Evolutionary conservation across 2,797 vertebrate genomes (phyloP).

Genomic region (Bufotes viridis): DNA sequence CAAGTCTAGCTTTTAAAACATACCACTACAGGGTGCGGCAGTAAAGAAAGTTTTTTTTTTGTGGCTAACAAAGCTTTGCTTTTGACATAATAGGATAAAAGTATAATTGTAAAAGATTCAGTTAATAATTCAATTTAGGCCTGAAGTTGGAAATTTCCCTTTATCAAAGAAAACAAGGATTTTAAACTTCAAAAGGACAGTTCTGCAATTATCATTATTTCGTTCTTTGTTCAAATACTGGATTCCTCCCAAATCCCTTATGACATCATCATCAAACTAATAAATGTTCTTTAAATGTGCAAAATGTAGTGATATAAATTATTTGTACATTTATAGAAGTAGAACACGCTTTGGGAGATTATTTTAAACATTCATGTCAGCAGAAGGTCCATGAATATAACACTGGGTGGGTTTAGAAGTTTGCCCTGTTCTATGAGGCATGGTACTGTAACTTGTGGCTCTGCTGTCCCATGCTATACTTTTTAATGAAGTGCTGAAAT

Average conservation of each 20-base stretch:
- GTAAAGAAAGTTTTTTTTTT: background rate
- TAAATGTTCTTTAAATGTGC: background rate
- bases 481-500: too few species aligned
- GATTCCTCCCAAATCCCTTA: background rate
- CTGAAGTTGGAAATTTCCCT: background rate
- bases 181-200: background rate
- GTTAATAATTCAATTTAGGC: background rate
- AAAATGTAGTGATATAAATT: background rate
- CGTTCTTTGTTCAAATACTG: background rate
- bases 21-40: background rate
- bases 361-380: background rate
- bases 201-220: background rate
- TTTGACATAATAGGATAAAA: background rate
- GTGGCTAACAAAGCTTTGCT: background rate
- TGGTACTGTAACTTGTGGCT: too few species aligned
- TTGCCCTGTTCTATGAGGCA: too few species aligned
- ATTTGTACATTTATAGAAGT: background rate
- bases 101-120: background rate
- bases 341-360: background rate
- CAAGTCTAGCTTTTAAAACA: background rate
- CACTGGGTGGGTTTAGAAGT: too few species aligned
- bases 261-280: background rate
- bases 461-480: too few species aligned
- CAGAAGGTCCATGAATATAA: background rate
- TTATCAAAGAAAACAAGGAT: background rate